A percentile compares a stretch with the other conserved stretches of the same genome.
Conservation (phyloP, 2,113 vertebrate species). For the Lophochroa leadbeateri region DNA sequence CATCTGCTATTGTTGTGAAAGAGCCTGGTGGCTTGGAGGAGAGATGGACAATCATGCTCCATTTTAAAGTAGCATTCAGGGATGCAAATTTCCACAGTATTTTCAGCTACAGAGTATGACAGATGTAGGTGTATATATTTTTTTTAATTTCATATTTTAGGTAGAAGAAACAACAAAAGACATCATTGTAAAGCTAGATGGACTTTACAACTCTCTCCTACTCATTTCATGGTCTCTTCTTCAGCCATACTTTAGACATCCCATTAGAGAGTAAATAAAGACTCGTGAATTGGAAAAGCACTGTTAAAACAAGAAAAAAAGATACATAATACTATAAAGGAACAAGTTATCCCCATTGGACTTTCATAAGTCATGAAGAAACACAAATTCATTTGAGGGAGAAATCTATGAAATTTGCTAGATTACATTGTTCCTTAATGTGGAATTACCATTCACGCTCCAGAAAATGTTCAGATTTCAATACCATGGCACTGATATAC, state of each 20-base stretch:
- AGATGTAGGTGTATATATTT: neutral
- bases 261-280: neutral
- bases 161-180: neutral
- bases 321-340: neutral
- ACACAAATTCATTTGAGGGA: neutral
- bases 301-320: neutral
- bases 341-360: neutral
- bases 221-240: neutral
- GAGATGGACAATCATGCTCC: neutral
- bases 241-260: neutral
- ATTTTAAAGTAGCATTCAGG: neutral
- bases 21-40: neutral
- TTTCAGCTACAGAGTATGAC: neutral
- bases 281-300: neutral
- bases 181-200: neutral
- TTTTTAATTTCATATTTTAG: neutral
- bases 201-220: neutral
- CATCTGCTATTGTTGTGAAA: slow-evolving; percentile 11
- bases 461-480: neutral
- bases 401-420: neutral
- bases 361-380: neutral
- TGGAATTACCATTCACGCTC: neutral
- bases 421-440: neutral
- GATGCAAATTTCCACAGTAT: neutral
- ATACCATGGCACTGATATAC: rapidly evolving